Base-by-base conservation (phyloP, 53 echinoderm and acorn worm genomes). In the Crossaster papposus region DNA sequence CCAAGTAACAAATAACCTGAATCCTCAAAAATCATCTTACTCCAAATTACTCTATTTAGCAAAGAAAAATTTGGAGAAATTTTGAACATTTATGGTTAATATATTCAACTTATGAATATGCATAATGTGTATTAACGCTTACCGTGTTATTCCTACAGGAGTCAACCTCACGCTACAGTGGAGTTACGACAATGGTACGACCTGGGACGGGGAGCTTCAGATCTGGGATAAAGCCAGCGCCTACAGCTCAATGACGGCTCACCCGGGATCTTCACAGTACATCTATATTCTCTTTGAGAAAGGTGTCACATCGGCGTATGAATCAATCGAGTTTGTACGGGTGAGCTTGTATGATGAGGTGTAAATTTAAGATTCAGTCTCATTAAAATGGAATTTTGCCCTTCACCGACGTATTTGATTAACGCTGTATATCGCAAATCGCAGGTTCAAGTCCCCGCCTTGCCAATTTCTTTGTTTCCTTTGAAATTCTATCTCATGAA, bases 141-240 rank as follows among this genome's bases (percentile, higher is more conserved):
- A 17, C 58, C 2, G 5, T 58, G 12, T 14, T 79, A 24, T 79
- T 5, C 3, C 18, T 54, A 20, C 89, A 94, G 96, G 96, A 77
- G 58, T 93, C 12, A 81, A 93, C 72, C 62, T 96, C 54, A 94
- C 90, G 0, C 90, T 96, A 22, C 90, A 81, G 36, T 96, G 96
- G 96, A 96, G 95, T 86, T 95, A 90, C 32, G 89, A 95, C 74
- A 88, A 92, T 23, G 96, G 96, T 14, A 95, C 88, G 6, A 92
- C 91, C 2, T 96, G 96, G 96, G 71, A 88, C 22, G 79, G 92
- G 22, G 55, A 83, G 72, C 81, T 85, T 31, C 24, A 13, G 0
- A 89, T 96, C 68, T 93, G 93, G 92, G 71, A 82, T 11, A 89
- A 92, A 36, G 89, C 68, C 15, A 93, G 93, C 51, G 96, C 92